Conservation (phyloP, 1,140 invertebrate genomes). For the Drosophila nigromelanica region DNA sequence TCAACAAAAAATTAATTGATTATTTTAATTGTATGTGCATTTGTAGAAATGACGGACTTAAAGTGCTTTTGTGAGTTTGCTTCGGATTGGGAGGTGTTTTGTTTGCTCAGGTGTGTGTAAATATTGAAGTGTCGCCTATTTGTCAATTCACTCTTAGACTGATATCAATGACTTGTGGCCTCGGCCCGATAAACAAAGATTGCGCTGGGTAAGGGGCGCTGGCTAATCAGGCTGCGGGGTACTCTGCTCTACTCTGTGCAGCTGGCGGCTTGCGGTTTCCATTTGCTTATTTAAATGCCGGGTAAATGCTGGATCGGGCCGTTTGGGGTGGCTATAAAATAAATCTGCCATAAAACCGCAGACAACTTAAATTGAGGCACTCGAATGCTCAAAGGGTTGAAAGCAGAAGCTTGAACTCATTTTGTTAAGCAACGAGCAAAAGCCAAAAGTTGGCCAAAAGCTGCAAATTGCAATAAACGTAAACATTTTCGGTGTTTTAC, state of each 20-base stretch:
- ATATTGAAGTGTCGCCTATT: constrained; percentile 54
- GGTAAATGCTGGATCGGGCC: constrained; percentile 13
- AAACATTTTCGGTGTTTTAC: neutral
- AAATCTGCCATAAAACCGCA: constrained; percentile 44
- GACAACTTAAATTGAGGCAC: constrained; percentile 36
- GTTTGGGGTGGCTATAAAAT: constrained; percentile 18
- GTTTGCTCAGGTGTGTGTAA: constrained; percentile 42
- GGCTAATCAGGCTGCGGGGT: constrained; percentile 18
- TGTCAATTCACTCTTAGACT: constrained; percentile 54
- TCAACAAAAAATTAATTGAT: constrained; percentile 11
- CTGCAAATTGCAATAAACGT: constrained; percentile 16
- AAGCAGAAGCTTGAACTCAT: neutral
- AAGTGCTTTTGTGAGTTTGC: neutral
- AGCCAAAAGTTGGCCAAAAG: constrained; percentile 10
- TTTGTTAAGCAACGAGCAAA: neutral
- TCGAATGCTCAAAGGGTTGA: constrained; percentile 7
- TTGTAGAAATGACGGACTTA: neutral
- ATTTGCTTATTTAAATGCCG: constrained; percentile 23
- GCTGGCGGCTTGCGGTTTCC: constrained; percentile 28
- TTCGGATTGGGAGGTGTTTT: constrained; percentile 7
- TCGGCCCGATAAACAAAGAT: constrained; percentile 21
- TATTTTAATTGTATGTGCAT: constrained; percentile 7
- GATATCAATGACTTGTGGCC: constrained; percentile 60
- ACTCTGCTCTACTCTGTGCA: constrained; percentile 8
- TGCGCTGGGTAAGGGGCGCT: neutral